Evolutionary conservation across 2,797 vertebrate genomes (phyloP).

Genomic region (Syndactyla subalaris): DNA sequence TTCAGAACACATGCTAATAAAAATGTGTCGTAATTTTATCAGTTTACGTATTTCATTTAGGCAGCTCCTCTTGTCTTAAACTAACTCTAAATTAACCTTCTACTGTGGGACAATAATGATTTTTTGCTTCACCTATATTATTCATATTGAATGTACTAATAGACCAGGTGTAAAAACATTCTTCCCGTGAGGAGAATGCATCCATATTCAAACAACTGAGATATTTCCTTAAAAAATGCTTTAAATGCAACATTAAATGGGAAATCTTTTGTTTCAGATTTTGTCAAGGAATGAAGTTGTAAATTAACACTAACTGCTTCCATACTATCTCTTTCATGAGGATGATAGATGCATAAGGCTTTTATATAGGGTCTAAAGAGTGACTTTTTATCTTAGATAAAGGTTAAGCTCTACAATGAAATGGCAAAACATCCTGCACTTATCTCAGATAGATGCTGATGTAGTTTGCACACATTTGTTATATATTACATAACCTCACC

Average conservation of each 20-base stretch:
- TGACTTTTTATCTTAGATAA: slow-evolving; percentile 41
- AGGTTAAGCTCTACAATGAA: slow-evolving; percentile 43
- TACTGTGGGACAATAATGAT: slow-evolving; percentile 58
- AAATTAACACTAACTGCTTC: slow-evolving; percentile 58
- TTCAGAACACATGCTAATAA: slow-evolving; percentile 66
- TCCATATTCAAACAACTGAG: slow-evolving; percentile 64
- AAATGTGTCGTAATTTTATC: slow-evolving; percentile 59
- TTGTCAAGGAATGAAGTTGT: slow-evolving; percentile 16
- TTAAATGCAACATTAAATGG: slow-evolving; percentile 49
- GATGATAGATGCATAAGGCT: slow-evolving; percentile 27
- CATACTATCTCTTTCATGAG: slow-evolving; percentile 33
- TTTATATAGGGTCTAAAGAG: slow-evolving; percentile 31
- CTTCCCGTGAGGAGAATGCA: slow-evolving; percentile 73
- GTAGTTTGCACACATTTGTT: slow-evolving; percentile 24
- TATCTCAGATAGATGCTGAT: slow-evolving; percentile 36
- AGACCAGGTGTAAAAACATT: slow-evolving; percentile 70
- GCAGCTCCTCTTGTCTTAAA: slow-evolving; percentile 64
- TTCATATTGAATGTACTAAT: slow-evolving; percentile 83
- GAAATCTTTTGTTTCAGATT: slow-evolving; percentile 30
- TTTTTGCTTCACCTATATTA: slow-evolving; percentile 74
- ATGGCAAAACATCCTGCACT: slow-evolving; percentile 47
- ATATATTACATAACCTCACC: slow-evolving; percentile 14
- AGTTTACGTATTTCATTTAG: slow-evolving; percentile 62
- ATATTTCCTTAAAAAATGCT: slow-evolving; percentile 45
- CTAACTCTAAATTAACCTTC: slow-evolving; percentile 60